Evolutionary conservation across 2,888 invertebrate species (phyloP), one percentile per base, ranked within the genome.

Genomic region (Caradrina clavipalpis): DNA sequence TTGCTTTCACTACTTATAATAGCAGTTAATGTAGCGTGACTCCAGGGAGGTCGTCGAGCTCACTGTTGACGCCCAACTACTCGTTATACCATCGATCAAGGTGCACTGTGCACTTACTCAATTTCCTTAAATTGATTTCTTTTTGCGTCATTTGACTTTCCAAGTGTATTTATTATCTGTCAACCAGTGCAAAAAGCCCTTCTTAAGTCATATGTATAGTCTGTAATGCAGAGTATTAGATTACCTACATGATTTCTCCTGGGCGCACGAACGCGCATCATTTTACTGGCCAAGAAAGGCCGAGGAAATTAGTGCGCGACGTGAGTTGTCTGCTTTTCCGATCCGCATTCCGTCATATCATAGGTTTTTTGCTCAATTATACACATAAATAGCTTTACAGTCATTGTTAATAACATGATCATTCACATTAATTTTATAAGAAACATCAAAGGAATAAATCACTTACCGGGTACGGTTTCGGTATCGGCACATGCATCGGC

Each of bases 281-380:
- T 91, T 91, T 92, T 91, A 92, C 92, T 89, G 88, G 76, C 89
- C 88, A 90, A 90, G 88, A 87, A 90, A 90, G 88, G 87, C 87
- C 91, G 92, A 92, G 86, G 89, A 95, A 95, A 95, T 94, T 92
- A 94, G 95, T 95, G 94, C 95, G 92, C 89, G 93, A 95, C 94
- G 95, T 88, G 88, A 89, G 88, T 83, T 86, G 86, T 86, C 88
- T 89, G 88, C 88, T 91, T 91, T 92, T 92, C 90, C 91, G 91
- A 95, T 95, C 95, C 95, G 95, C 95, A 96, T 96, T 95, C 95
- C 93, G 88, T 87, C 84, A 82, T 89, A 81, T 84, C 79, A 82
- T 75, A 78, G 82, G 88, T 91, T 93, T 93, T 90, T 88, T 88
- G 83, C 82, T 88, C 88, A 91, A 91, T 91, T 91, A 91, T 88